Evolutionary conservation across 2,888 invertebrate species (phyloP).

Genomic region (Cecidostiba fungosa): DNA sequence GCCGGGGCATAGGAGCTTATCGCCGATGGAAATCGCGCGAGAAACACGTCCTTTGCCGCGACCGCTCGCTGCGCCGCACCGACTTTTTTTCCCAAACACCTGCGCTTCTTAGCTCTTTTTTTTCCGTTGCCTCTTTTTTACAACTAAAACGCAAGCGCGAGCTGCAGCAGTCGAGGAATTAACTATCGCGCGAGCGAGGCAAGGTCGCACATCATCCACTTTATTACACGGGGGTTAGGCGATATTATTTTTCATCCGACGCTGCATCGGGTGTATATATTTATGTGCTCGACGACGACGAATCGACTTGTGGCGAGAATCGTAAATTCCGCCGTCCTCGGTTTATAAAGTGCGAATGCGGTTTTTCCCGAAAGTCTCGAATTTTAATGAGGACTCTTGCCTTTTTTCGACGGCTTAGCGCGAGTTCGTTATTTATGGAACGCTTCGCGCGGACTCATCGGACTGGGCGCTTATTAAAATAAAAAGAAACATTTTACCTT

Average conservation of each 20-base stretch:
- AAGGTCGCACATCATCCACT: slow-evolving; percentile 67
- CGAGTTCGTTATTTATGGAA: slow-evolving; percentile 55
- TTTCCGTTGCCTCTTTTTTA: too few species aligned
- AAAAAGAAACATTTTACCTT: too few species aligned
- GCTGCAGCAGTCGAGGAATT: too few species aligned
- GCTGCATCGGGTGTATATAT: too few species aligned
- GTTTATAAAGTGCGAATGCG: slow-evolving; percentile 60
- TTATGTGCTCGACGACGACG: neutral
- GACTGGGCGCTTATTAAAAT: too few species aligned
- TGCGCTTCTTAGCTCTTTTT: too few species aligned
- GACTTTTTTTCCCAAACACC: slow-evolving; percentile 49
- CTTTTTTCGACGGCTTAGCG: slow-evolving; percentile 29
- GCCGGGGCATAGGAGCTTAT: slow-evolving; percentile 66
- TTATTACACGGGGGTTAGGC: slow-evolving; percentile 64
- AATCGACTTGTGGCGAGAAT: slow-evolving; percentile 33
- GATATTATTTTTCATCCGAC: slow-evolving; percentile 67
- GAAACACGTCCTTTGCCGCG: slow-evolving; percentile 65
- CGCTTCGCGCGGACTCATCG: too few species aligned
- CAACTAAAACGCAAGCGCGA: too few species aligned
- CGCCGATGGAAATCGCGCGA: slow-evolving; percentile 70
- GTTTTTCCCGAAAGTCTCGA: slow-evolving; percentile 47
- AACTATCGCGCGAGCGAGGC: slow-evolving; percentile 62
- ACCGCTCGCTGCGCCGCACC: slow-evolving; percentile 16
- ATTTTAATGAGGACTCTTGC: slow-evolving; percentile 38
- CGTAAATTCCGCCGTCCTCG: slow-evolving; percentile 47